Evolutionary conservation across 2,797 vertebrate genomes (phyloP), one percentile per base, ranked within the genome.

Genomic region (Xiphophorus birchmanni): DNA sequence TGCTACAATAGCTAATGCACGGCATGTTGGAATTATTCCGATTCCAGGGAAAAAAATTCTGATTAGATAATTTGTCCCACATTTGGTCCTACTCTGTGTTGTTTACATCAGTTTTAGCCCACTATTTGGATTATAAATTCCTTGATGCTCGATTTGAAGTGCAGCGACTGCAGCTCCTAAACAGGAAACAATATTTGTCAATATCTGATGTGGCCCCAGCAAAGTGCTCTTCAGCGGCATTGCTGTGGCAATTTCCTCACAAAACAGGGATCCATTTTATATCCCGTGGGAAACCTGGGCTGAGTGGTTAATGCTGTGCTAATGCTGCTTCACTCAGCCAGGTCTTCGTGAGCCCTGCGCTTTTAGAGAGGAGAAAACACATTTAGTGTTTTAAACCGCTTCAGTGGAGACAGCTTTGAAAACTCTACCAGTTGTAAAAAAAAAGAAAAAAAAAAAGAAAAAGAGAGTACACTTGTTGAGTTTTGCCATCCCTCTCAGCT

Each of bases 281-380:
- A 86, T 94, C 93, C 92, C 89, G 77, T 93, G 94, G 93, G 95
- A 94, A 94, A 91, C 84, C 83, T 86, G 91, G 88, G 88, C 92
- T 90, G 87, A 92, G 92, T 94, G 92, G 89, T 94, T 93, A 93
- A 94, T 94, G 94, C 87, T 89, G 89, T 82, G 91, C 93, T 94
- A 93, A 95, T 94, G 92, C 90, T 90, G 92, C 85, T 90, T 92
- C 93, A 93, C 90, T 91, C 89, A 89, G 91, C 84, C 84, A 85
- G 91, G 92, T 84, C 91, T 90, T 93, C 89, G 94, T 94, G 90
- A 90, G 92, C 90, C 88, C 88, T 83, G 75, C 81, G 91, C 92
- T 88, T 92, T 93, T 86, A 94, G 88, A 94, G 88, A 87, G 77
- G 2, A 71, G 11, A 87, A 87, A 91, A 93, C 86, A 93, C 90